These are phyloP conservation scores for Fregata magnificens DNA, from an alignment of 2,113 vertebrate genomes.

Conservation along the genomic window DNA sequence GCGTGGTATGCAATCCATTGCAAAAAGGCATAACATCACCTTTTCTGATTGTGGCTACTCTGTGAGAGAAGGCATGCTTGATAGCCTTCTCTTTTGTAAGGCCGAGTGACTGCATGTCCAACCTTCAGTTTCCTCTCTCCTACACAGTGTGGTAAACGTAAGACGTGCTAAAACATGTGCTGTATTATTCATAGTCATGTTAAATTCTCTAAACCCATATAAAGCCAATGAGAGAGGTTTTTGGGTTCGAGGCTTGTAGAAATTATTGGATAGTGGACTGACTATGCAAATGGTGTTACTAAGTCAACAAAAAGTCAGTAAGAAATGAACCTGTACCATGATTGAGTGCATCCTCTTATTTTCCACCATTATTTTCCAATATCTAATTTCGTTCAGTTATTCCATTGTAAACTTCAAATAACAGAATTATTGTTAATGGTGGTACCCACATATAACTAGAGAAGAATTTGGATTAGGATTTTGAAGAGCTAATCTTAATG, in stretches of 20 bases:
- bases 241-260: accelerated
- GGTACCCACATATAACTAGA: background rate
- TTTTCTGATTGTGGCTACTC: background rate
- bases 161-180: background rate
- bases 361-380: background rate
- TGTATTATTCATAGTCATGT: background rate
- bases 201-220: background rate
- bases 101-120: background rate
- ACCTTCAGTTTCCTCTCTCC: background rate
- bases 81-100: background rate
- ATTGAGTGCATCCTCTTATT: background rate
- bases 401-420: background rate
- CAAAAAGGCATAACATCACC: background rate
- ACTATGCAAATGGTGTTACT: background rate
- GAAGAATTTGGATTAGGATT: slow-evolving; percentile 15
- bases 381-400: background rate
- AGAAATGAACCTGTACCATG: background rate
- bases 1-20: accelerated
- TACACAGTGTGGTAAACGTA: background rate
- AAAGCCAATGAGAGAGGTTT: background rate
- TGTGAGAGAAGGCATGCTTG: background rate
- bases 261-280: background rate
- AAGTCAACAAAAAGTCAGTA: background rate
- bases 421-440: background rate
- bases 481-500: slow-evolving; percentile 7